Conservation (phyloP, 2,797 vertebrate genomes). For the Pseudomugil tenellus region DNA sequence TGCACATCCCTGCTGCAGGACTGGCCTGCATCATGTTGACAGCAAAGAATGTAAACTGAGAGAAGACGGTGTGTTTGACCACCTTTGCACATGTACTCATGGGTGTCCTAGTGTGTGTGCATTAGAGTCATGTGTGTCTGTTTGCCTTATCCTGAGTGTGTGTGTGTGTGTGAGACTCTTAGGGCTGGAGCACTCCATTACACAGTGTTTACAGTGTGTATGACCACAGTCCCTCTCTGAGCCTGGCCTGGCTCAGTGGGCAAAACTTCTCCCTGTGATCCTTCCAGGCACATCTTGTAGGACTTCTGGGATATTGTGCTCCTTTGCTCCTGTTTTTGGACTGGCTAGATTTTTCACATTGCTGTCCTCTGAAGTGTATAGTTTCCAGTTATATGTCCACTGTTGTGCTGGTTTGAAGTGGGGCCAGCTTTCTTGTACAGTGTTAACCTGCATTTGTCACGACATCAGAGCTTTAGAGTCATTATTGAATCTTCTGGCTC, state of each 20-base stretch:
- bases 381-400: constrained; percentile 28
- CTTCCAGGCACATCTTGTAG: constrained; percentile 11
- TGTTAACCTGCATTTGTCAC: constrained; percentile 16
- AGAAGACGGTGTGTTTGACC: constrained; percentile 37
- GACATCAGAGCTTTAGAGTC: constrained; percentile 12
- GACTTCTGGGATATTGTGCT: constrained; percentile 68
- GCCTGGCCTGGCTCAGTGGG: constrained; percentile 48
- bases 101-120: constrained; percentile 24
- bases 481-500: too few relatives aligned
- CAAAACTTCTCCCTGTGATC: constrained; percentile 44
- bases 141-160: constrained; percentile 48
- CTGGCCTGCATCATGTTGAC: constrained; percentile 53
- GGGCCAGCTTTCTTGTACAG: constrained; percentile 15
- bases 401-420: constrained; percentile 9
- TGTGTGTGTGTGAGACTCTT: constrained; percentile 31
- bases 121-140: constrained; percentile 45
- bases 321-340: constrained; percentile 39
- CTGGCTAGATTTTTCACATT: constrained; percentile 55
- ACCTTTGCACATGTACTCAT: constrained; percentile 13
- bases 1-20: constrained; percentile 32
- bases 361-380: constrained; percentile 35
- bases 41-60: constrained; percentile 63
- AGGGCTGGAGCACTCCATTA: constrained; percentile 61
- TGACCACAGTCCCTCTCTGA: constrained; percentile 40
- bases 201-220: constrained; percentile 70